phyloP scores from a whole-genome alignment of 2,888 invertebrate species.

The Rhingia campestris region DNA sequence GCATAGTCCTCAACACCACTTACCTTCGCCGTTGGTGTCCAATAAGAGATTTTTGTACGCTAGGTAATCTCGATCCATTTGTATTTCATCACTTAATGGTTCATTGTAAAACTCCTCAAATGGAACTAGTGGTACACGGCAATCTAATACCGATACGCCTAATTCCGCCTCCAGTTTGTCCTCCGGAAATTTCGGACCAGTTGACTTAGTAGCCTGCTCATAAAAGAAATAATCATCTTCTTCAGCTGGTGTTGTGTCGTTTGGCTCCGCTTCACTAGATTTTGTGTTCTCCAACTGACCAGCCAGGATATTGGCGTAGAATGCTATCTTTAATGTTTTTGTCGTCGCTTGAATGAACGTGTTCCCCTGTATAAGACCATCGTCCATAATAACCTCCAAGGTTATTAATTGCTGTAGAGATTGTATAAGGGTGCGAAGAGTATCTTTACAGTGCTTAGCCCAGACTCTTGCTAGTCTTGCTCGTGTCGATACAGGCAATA shows the following conservation, averaged over 20 bases:
- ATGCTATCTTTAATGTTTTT: conserved; percentile 94
- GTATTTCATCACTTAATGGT: conserved; percentile 94
- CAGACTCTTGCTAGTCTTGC: conserved; percentile 91
- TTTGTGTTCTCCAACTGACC: conserved; percentile 89
- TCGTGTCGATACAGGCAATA: conserved; percentile 89
- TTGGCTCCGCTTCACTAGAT: conserved; percentile 84
- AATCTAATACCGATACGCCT: conserved; percentile 86
- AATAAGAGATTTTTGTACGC: conserved; percentile 89
- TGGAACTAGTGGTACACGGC: conserved; percentile 91
- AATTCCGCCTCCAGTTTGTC: conserved; percentile 86
- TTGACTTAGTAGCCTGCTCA: conserved; percentile 78
- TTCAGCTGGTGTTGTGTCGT: conserved; percentile 82
- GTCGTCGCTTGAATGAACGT: conserved; percentile 92
- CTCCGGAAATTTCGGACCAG: conserved; percentile 82
- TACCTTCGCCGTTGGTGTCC: conserved; percentile 78
- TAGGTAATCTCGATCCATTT: conserved; percentile 97
- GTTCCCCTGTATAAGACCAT: conserved; percentile 93
- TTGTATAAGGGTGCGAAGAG: conserved; percentile 87
- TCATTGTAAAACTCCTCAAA: conserved; percentile 97
- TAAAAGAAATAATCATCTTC: conserved; percentile 81
- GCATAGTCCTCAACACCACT: neutral
- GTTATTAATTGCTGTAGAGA: conserved; percentile 95
- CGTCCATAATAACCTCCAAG: conserved; percentile 90
- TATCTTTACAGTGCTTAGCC: conserved; percentile 87
- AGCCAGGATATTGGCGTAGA: conserved; percentile 94